Evolutionary conservation across 1,140 invertebrate genomes (phyloP).

Genomic region (Drosophila truncata): DNA sequence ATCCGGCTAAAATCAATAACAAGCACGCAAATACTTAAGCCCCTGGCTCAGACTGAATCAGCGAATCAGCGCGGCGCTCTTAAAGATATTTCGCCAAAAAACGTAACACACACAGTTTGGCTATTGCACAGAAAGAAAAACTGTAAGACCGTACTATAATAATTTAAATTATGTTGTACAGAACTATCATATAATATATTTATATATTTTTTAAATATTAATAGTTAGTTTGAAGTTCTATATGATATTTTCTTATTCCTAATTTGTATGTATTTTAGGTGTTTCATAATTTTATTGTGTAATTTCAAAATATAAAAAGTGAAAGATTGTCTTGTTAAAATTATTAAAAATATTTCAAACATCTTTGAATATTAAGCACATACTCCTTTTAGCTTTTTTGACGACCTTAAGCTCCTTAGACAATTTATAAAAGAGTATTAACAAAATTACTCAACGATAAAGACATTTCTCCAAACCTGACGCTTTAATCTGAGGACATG

Average conservation of each 20-base stretch:
- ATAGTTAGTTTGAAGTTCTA: background rate
- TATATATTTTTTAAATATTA: background rate
- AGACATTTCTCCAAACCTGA: background rate
- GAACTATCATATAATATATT: background rate
- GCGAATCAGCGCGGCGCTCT: conserved; percentile 31
- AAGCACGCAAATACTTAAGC: conserved; percentile 68
- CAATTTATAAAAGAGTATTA: conserved; percentile 1
- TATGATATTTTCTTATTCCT: background rate
- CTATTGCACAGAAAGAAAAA: conserved; percentile 1
- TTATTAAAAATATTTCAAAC: background rate
- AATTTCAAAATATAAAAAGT: background rate
- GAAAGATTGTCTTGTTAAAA: background rate
- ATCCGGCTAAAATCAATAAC: conserved; percentile 80
- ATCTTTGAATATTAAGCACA: background rate
- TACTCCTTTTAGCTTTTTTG: background rate
- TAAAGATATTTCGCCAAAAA: conserved; percentile 40
- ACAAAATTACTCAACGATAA: background rate
- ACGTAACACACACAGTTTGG: conserved; percentile 7
- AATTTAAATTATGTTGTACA: background rate
- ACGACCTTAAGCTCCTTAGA: background rate
- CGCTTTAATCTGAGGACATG: conserved; percentile 13
- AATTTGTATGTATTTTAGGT: background rate
- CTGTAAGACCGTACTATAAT: background rate
- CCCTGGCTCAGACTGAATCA: conserved; percentile 60
- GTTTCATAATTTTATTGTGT: background rate